A percentile compares a stretch with the other conserved stretches of the same genome.
Conservation (phyloP, 2,797 vertebrate genomes). For the Onychomys arenicola region DNA sequence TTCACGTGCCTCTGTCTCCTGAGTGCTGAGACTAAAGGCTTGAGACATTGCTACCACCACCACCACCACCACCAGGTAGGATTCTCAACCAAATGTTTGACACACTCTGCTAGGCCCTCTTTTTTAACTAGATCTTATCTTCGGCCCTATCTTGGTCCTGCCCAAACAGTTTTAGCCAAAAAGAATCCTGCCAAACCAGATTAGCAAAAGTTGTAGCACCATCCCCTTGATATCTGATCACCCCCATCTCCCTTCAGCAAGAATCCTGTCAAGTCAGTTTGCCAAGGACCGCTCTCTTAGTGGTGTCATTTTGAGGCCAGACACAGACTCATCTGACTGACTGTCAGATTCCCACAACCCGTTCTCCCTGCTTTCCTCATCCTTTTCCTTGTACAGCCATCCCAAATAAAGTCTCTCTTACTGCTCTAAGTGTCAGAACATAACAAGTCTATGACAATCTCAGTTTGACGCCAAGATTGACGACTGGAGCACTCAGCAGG, state of each 20-base stretch:
- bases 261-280: neutral
- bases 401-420: neutral
- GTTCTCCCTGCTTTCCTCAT: neutral
- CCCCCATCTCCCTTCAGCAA: neutral
- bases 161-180: slow-evolving; percentile 10
- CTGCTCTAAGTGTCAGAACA: neutral
- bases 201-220: neutral
- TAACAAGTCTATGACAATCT: no score
- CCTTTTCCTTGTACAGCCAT: neutral
- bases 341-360: neutral
- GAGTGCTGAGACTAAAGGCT: no score
- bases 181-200: slow-evolving; percentile 15
- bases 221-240: neutral
- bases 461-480: neutral
- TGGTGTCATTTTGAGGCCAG: neutral
- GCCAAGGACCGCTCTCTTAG: neutral
- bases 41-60: no score
- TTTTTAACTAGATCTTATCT: neutral
- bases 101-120: neutral
- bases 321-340: neutral
- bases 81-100: neutral
- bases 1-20: no score
- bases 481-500: neutral
- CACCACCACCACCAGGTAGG: no score
- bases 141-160: neutral